Evolutionary conservation across 2,113 vertebrate genomes (phyloP).

Genomic region (Vidua macroura): DNA sequence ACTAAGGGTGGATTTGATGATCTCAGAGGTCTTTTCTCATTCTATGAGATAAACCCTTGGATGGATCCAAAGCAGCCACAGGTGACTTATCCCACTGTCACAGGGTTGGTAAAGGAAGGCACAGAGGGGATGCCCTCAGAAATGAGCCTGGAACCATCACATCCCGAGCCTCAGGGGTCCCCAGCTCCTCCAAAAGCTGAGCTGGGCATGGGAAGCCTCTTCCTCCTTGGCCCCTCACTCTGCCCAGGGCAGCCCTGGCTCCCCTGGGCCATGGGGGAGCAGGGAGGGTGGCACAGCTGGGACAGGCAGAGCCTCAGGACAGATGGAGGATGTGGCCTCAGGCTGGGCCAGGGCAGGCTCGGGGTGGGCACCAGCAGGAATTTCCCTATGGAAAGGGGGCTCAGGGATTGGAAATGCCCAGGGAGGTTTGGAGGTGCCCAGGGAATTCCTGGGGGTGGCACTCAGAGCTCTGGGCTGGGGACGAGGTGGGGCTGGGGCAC

Average conservation of each 20-base stretch:
- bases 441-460: not conserved
- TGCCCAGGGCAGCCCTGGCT: not conserved
- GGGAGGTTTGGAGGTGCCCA: not conserved
- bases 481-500: not conserved
- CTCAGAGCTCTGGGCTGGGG: not conserved
- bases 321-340: not conserved
- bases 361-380: not conserved
- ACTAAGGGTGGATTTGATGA: not conserved
- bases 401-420: not conserved
- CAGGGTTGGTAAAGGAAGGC: not conserved
- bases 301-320: not conserved
- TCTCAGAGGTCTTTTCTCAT: not conserved
- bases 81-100: fast-evolving
- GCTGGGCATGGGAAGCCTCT: not conserved
- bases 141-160: not conserved
- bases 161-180: fast-evolving
- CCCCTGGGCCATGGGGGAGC: not conserved
- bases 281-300: not conserved
- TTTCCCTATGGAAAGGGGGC: not conserved
- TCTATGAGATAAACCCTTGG: not conserved
- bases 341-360: not conserved
- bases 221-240: not conserved
- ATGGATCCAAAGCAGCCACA: not conserved
- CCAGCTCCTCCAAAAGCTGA: not conserved
- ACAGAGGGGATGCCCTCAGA: not conserved